phyloP scores from a whole-genome alignment of 1,140 invertebrate genomes.

The Scylla paramamosain region DNA sequence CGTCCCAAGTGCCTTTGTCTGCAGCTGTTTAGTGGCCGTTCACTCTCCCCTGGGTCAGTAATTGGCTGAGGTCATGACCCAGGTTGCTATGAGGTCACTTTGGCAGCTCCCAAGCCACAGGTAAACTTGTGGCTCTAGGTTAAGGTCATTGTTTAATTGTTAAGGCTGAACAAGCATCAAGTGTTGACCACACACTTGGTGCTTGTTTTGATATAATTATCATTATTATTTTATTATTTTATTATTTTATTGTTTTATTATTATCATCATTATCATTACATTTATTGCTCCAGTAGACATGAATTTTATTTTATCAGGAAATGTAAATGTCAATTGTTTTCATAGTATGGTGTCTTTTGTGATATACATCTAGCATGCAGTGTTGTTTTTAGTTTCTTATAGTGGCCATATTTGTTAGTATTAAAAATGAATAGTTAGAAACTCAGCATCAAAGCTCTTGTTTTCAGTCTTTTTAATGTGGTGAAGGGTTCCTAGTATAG shows the following conservation, averaged over 20 bases:
- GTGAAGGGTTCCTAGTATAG: constrained; percentile 76
- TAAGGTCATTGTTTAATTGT: constrained; percentile 70
- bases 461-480: constrained; percentile 75
- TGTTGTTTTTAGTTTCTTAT: constrained; percentile 74
- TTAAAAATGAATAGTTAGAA: constrained; percentile 73
- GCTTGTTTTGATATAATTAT: constrained; percentile 72
- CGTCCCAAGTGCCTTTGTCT: constrained; percentile 75
- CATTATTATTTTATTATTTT: constrained; percentile 61
- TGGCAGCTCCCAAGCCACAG: constrained; percentile 72
- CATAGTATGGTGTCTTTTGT: constrained; percentile 75
- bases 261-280: constrained; percentile 66
- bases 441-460: constrained; percentile 73
- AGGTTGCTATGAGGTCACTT: constrained; percentile 74
- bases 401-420: constrained; percentile 76
- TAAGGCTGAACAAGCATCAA: constrained; percentile 72
- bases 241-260: constrained; percentile 58
- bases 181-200: constrained; percentile 70
- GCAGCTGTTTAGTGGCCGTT: constrained; percentile 74
- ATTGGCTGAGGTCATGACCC: constrained; percentile 70
- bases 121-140: constrained; percentile 58
- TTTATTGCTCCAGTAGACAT: constrained; percentile 75
- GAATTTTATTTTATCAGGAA: constrained; percentile 76
- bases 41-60: constrained; percentile 65
- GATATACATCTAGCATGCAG: constrained; percentile 75
- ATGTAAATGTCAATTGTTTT: constrained; percentile 75